Evolutionary conservation across 2,113 vertebrate species (phyloP), one percentile per base, ranked within the genome.

Genomic region (Leucopternis melanops): DNA sequence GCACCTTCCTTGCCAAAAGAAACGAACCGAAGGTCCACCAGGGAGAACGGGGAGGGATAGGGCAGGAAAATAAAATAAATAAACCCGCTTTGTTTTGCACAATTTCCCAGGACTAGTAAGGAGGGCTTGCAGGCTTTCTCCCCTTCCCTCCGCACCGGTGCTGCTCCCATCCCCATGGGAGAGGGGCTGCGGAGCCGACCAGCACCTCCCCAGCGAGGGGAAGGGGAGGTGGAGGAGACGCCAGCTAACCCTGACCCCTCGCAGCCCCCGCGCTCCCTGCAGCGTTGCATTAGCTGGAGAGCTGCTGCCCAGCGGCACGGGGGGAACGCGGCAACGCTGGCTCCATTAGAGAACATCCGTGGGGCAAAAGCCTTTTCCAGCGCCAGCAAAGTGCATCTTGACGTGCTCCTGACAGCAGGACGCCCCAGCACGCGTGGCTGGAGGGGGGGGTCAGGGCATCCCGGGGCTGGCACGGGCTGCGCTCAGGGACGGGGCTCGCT

Each of bases 361-460:
- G 91, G 90, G 91, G 88, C 55, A 3, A 91, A 73, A 88, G 45
- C 65, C 84, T 82, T 71, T 88, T 82, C 54, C 90, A 86, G 79
- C 10, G 1, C 47, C 73, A 54, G 47, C 12, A 1, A 32, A 79
- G 90, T 34, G 93, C 71, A 38, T 78, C 65, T 13, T 38, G 80
- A 22, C 2, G 7, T 26, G 83, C 32, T 61, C 54, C 87, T 36
- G 65, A 13, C 45, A 62, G 90, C 42, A 2, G 77, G 77, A 57
- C 0, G 4, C 16, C 89, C 72, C 36, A 2, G n/a, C 22, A 45
- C 6, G 1, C 13, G 2, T 4, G 4, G 89, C 31, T 1, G 0
- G 23, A 18, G 34, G 1, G 18, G 42, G n/a, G 23, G 23, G 10
- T 1, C 2, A 0, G 58, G 57, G 20, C 50, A 50, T 4, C 87